phyloP scores from a whole-genome alignment of 2,888 invertebrate genomes.

The Epirrita christyi region DNA sequence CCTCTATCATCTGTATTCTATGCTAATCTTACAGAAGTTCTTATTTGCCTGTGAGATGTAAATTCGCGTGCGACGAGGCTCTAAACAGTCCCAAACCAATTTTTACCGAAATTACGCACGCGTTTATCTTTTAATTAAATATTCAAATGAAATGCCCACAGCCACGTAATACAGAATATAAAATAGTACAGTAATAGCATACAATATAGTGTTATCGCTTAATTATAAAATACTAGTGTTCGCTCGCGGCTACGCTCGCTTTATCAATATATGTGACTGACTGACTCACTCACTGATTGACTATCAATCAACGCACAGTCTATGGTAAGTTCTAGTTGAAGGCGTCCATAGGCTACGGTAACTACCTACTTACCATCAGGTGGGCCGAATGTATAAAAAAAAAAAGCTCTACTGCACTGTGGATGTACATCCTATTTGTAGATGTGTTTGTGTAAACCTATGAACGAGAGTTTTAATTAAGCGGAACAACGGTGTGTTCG shows the following conservation, averaged over 20 bases:
- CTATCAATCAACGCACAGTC: too few species aligned
- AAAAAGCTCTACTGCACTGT: too few species aligned
- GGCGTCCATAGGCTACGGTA: too few species aligned
- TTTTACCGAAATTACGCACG: constrained; percentile 13
- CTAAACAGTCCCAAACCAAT: not conserved
- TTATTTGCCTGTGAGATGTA: constrained; percentile 1
- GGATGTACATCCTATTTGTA: constrained; percentile 2
- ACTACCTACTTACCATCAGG: too few species aligned
- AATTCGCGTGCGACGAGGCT: not conserved
- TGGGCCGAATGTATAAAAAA: too few species aligned
- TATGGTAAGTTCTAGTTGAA: too few species aligned
- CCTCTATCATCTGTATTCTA: too few species aligned
- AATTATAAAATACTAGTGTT: not conserved
- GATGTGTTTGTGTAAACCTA: constrained; percentile 23
- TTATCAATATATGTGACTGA: too few species aligned
- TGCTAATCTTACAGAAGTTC: too few species aligned
- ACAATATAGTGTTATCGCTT: not conserved
- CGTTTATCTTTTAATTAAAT: constrained; percentile 21
- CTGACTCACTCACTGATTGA: too few species aligned
- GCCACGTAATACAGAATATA: constrained; percentile 19
- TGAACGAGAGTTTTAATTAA: constrained; percentile 34
- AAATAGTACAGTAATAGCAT: constrained; percentile 21
- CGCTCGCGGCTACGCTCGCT: too few species aligned
- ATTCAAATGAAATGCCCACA: constrained; percentile 18
- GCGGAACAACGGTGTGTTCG: constrained; percentile 18